A percentile compares a stretch with the other conserved stretches of the same genome.
Evolutionary conservation across 2,888 invertebrate species (phyloP).

Genomic region (Aquatica leii): DNA sequence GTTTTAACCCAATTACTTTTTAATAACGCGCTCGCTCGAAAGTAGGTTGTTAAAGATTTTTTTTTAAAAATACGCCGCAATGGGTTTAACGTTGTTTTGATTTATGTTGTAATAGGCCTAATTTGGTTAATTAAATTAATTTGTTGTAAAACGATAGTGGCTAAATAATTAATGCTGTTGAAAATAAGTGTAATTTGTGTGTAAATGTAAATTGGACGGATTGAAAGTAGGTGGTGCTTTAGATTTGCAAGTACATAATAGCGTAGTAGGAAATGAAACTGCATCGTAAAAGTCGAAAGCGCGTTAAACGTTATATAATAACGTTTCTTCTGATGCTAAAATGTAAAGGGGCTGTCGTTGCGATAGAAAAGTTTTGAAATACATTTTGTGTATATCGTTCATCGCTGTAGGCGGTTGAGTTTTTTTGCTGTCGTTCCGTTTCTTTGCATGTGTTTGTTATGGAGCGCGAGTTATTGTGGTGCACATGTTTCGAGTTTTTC

Average conservation of each 20-base stretch:
- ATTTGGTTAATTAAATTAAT: too few relatives aligned
- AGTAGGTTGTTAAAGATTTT: neutral
- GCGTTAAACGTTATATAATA: slow-evolving; percentile 38
- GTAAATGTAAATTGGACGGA: slow-evolving; percentile 1
- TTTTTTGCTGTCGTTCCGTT: slow-evolving; percentile 19
- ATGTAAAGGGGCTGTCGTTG: slow-evolving; percentile 23
- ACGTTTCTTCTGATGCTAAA: slow-evolving; percentile 26
- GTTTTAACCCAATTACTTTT: slow-evolving; percentile 37
- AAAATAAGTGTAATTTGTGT: too few relatives aligned
- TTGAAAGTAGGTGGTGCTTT: slow-evolving; percentile 31
- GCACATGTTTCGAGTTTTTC: slow-evolving; percentile 7
- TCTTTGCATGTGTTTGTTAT: slow-evolving; percentile 10
- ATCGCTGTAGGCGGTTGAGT: slow-evolving; percentile 19
- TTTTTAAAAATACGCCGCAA: too few relatives aligned
- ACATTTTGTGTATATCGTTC: slow-evolving; percentile 33
- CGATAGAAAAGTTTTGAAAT: slow-evolving; percentile 31
- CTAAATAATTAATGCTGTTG: too few relatives aligned
- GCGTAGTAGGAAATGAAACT: slow-evolving; percentile 42
- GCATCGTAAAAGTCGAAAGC: slow-evolving; percentile 44
- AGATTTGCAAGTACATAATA: slow-evolving; percentile 15
- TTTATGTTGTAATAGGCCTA: too few relatives aligned
- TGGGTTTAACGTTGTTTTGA: too few relatives aligned
- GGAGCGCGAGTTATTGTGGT: slow-evolving; percentile 12
- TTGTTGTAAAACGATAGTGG: too few relatives aligned
- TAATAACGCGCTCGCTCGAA: slow-evolving; percentile 25